These are phyloP conservation scores for Sphenodon punctatus DNA, from an alignment of 2,797 vertebrate genomes.

Conservation along the genomic window DNA sequence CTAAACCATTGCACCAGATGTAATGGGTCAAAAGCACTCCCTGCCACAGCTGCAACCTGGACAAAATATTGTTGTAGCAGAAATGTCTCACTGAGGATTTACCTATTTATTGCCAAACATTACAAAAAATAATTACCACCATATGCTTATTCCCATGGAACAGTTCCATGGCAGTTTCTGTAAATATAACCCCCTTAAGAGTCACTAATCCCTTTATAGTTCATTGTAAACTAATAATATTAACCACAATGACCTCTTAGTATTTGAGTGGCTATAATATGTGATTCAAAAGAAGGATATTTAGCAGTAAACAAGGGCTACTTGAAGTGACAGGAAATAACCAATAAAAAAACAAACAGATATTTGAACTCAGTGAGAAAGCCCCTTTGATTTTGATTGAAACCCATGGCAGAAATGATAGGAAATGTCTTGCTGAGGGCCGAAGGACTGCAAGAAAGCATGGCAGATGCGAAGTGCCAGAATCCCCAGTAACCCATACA, in stretches of 20 bases:
- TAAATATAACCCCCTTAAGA: neutral
- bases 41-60: too few species aligned
- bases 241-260: neutral
- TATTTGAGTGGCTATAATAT: neutral
- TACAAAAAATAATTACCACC: constrained; percentile 27
- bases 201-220: constrained; percentile 14
- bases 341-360: neutral
- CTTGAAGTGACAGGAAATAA: neutral
- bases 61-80: constrained; percentile 45
- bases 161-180: neutral
- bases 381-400: too few species aligned
- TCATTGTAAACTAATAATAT: constrained; percentile 11
- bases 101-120: constrained; percentile 6
- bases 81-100: constrained; percentile 32
- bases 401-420: neutral
- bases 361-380: too few species aligned
- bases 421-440: neutral
- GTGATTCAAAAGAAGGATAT: neutral
- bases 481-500: neutral
- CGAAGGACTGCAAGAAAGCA: neutral
- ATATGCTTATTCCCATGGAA: neutral
- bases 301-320: neutral
- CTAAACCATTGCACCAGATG: too few species aligned
- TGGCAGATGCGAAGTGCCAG: neutral
- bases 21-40: too few species aligned